phyloP scores from a whole-genome alignment of 2,797 vertebrate species.

The Cottoperca gobio region DNA sequence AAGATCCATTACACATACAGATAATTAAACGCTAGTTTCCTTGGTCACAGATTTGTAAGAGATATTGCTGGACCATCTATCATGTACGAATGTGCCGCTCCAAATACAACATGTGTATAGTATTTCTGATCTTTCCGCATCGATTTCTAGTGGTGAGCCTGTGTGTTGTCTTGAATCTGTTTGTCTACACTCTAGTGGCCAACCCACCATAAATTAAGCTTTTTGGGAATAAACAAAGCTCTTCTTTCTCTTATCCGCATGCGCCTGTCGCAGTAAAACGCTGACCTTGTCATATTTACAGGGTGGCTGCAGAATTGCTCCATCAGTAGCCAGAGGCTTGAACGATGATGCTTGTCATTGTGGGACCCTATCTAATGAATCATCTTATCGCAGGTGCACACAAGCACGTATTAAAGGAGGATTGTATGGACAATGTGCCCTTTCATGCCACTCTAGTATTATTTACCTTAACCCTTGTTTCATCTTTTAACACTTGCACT shows the following conservation, averaged over 20 bases:
- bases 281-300: conserved; percentile 99
- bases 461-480: conserved; percentile 93
- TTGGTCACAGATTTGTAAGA: conserved; percentile 29
- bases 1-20: not conserved
- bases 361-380: conserved; percentile 97
- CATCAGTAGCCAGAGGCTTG: conserved; percentile 97
- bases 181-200: conserved; percentile 63
- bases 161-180: conserved; percentile 48
- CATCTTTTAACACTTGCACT: conserved; percentile 72
- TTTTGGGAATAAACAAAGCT: conserved; percentile 87
- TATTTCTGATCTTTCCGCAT: conserved; percentile 63
- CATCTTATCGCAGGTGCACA: conserved; percentile 99
- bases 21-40: conserved; percentile 38
- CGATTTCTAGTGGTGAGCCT: conserved; percentile 54
- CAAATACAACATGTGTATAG: conserved; percentile 50
- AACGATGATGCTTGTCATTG: conserved; percentile 99
- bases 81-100: conserved; percentile 33
- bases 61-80: conserved; percentile 40
- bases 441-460: conserved; percentile 91
- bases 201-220: conserved; percentile 71
- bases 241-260: conserved; percentile 77
- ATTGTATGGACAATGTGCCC: conserved; percentile 93
- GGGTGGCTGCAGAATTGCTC: conserved; percentile 96
- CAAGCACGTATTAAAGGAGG: conserved; percentile 96
- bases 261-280: conserved; percentile 87